These are phyloP conservation scores for Chironomus riparius DNA, from an alignment of 2,888 invertebrate species.

Conservation along the genomic window DNA sequence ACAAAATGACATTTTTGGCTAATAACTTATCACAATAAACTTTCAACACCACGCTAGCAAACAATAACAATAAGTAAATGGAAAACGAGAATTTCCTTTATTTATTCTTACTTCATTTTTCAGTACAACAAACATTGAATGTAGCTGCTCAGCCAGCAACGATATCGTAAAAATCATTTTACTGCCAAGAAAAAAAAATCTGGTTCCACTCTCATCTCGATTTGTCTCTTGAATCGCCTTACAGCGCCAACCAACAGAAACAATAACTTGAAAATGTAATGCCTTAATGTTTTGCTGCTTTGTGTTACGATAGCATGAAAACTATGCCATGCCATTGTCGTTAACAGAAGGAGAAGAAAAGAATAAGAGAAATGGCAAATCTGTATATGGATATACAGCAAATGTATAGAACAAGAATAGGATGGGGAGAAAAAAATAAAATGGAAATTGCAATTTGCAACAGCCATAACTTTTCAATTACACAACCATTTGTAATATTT, in stretches of 20 bases:
- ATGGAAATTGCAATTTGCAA: constrained; percentile 17
- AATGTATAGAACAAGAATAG: not conserved
- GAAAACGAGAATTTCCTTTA: too few relatives aligned
- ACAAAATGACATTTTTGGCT: too few relatives aligned
- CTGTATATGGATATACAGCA: not conserved
- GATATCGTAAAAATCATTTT: constrained; percentile 1
- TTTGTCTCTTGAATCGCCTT: not conserved
- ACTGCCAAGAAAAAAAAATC: constrained; percentile 10
- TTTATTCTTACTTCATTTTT: not conserved
- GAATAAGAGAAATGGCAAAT: not conserved
- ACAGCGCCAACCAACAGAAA: not conserved
- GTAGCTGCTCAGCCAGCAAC: not conserved
- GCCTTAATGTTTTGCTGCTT: not conserved
- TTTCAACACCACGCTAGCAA: too few relatives aligned
- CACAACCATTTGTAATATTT: constrained; percentile 12
- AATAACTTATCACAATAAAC: too few relatives aligned
- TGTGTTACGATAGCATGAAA: not conserved
- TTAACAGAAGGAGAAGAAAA: not conserved
- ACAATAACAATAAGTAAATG: too few relatives aligned
- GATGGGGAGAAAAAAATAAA: not conserved
- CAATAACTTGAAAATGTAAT: not conserved
- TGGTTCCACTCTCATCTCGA: not conserved
- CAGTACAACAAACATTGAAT: not conserved
- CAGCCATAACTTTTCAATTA: constrained; percentile 25
- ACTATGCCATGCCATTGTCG: constrained; percentile 1